These are phyloP conservation scores for Marronus borbonicus DNA, from an alignment of 2,888 invertebrate species.

Conservation along the genomic window DNA sequence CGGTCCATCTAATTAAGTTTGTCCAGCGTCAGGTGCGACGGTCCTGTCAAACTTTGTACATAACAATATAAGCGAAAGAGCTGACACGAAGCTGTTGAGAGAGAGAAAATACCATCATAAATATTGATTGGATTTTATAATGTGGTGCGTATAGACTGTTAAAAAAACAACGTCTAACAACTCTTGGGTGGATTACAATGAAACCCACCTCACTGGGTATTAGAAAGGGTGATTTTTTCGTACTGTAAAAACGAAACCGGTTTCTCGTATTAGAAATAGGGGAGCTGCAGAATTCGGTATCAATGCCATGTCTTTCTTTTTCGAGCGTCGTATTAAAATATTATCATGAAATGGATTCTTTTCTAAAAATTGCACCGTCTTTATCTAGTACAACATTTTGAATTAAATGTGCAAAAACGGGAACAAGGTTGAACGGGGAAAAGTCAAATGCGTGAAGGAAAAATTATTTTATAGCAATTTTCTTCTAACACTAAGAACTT, in stretches of 20 bases:
- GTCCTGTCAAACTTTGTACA: neutral
- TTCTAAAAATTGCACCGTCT: too few relatives aligned
- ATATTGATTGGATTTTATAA: constrained; percentile 34
- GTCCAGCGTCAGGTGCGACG: neutral
- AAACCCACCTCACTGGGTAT: constrained; percentile 16
- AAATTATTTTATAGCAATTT: too few relatives aligned
- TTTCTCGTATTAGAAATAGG: constrained; percentile 20
- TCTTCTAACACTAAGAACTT: too few relatives aligned
- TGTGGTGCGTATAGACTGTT: neutral
- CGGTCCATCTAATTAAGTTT: neutral
- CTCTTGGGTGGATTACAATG: constrained; percentile 28
- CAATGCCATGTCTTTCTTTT: neutral
- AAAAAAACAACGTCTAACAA: constrained; percentile 37
- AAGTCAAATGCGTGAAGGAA: too few relatives aligned
- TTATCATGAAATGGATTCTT: too few relatives aligned
- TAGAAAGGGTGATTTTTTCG: constrained; percentile 40
- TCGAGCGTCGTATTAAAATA: too few relatives aligned
- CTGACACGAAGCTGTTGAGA: neutral
- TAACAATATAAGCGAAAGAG: neutral
- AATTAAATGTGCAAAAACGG: too few relatives aligned
- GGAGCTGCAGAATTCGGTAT: constrained; percentile 26
- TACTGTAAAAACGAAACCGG: constrained; percentile 31
- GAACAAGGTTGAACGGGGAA: too few relatives aligned
- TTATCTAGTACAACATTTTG: too few relatives aligned
- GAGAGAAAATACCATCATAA: constrained; percentile 14